Conservation (phyloP, 2,797 vertebrate genomes). For the Tokudaia muenninki region DNA sequence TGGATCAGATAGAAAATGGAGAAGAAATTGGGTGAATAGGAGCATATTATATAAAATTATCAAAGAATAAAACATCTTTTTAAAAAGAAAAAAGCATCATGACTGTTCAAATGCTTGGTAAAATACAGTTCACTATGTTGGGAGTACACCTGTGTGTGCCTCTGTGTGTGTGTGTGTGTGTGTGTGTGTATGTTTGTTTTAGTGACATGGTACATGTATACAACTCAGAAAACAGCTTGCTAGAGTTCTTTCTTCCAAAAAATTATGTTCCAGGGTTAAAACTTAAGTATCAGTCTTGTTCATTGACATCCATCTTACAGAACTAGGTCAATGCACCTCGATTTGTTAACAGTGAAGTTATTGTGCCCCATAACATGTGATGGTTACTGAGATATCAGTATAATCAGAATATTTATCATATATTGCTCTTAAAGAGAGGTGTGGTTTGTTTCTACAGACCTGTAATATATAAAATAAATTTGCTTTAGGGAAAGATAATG, state of each 20-base stretch:
- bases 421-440: not conserved
- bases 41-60: not conserved
- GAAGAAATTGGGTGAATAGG: not conserved
- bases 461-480: not conserved
- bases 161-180: too few species aligned
- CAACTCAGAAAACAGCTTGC: not conserved
- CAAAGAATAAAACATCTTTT: not conserved
- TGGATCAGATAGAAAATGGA: not conserved
- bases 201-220: too few species aligned
- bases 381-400: not conserved
- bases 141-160: not conserved
- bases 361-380: not conserved
- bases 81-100: not conserved
- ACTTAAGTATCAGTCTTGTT: not conserved
- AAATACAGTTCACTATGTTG: not conserved
- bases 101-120: not conserved
- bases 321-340: not conserved
- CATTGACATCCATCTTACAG: too few species aligned
- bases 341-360: slow-evolving; percentile 9
- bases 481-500: not conserved
- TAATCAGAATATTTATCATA: not conserved
- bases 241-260: not conserved
- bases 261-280: too few species aligned
- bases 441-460: not conserved
- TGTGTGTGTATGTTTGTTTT: not conserved